Base-by-base conservation (phyloP, 2,888 invertebrate species). In the Clivina fossor region DNA sequence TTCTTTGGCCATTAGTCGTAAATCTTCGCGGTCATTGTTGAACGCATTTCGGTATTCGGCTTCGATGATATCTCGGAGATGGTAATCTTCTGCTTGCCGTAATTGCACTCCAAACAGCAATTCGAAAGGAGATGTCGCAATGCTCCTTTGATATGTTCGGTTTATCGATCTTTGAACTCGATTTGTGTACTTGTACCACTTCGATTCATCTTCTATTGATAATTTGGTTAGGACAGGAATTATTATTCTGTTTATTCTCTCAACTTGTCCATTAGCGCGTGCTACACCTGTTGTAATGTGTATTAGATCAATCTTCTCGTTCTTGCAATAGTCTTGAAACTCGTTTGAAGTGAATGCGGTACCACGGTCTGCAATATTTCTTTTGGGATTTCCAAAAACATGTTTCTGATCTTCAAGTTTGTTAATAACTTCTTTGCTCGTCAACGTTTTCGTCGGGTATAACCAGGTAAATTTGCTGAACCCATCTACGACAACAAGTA, bases 391-490 rank as follows among this genome's bases (percentile, higher is more conserved):
- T 20, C 37, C 37, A 35, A 43, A 56, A n/a, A 22, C 4, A 8
- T 44, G 9, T 11, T 19, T 19, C 15, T 35, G 18, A 2, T 1
- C n/a, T 18, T 49, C 43, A 9, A 56, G 43, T 26, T 26, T 30
- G 4, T 41, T 11, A 13, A 38, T 30, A 1, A 20, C 43, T 15
- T 56, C 56, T 24, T 48, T 15, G 11, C 33, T 33, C 4, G 33
- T 33, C 7, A 33, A 4, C 7, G 33, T 33, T 33, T 33, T 33
- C 9, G 33, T 33, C 5, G 33, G 33, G 11, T 50, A 55, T 15
- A 57, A 26, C 40, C 37, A 41, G 2, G 35, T 20, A 19, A 35
- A 51, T 44, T 57, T 57, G 1, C 38, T 30, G 16, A 57, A 57
- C 8, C n/a, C 57, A 19, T 57, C 57, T 18, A 43, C 20, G 3